Conservation (phyloP, 2,113 vertebrate species). For the Pedionomus torquatus region DNA sequence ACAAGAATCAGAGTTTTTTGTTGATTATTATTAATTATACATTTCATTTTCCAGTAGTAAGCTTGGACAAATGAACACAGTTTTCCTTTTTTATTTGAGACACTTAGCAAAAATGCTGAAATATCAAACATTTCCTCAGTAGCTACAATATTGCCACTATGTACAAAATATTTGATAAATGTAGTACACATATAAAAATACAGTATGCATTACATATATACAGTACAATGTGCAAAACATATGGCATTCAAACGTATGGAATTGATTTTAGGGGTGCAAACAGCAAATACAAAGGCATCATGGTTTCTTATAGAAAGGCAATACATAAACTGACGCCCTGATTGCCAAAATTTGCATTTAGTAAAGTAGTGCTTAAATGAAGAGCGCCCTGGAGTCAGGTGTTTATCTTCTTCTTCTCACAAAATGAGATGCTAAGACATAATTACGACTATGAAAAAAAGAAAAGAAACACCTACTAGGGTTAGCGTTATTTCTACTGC, state of each 20-base stretch:
- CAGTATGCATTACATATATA: slow-evolving; percentile 98
- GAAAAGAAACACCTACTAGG: slow-evolving; percentile 63
- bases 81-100: slow-evolving; percentile 82
- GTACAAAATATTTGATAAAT: slow-evolving; percentile 90
- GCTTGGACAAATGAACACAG: neutral
- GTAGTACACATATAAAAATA: slow-evolving; percentile 95
- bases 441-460: slow-evolving; percentile 69
- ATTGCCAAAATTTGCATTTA: slow-evolving; percentile 69
- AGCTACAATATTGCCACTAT: slow-evolving; percentile 88
- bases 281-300: slow-evolving; percentile 85
- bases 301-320: slow-evolving; percentile 81
- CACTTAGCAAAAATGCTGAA: slow-evolving; percentile 84
- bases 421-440: slow-evolving; percentile 83
- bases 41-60: neutral
- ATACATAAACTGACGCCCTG: slow-evolving; percentile 73
- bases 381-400: slow-evolving; percentile 60
- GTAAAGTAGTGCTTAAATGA: slow-evolving; percentile 65
- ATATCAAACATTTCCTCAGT: slow-evolving; percentile 88
- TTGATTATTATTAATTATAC: neutral
- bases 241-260: slow-evolving; percentile 88
- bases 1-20: neutral
- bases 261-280: slow-evolving; percentile 84
- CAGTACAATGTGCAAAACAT: slow-evolving; percentile 99
- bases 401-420: slow-evolving; percentile 66
- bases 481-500: slow-evolving; percentile 60